Percentiles rank a stretch among this genome's conserved stretches.
Conservation (phyloP, 2,113 vertebrate species). For the Calidris pugnax region DNA sequence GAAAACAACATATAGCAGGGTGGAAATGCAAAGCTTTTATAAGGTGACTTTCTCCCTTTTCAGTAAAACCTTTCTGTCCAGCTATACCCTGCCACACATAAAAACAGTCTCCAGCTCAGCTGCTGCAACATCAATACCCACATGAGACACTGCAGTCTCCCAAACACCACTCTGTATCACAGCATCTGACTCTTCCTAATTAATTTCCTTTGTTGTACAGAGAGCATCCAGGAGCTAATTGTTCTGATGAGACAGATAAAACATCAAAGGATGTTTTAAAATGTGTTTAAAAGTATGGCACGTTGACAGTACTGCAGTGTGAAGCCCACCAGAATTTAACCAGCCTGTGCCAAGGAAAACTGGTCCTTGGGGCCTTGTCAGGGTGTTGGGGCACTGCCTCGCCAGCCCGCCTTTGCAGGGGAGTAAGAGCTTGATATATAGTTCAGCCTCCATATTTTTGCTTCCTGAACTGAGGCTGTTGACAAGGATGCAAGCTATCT, state of each 20-base stretch:
- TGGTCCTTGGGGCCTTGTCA: not conserved
- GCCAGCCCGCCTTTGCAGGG: not conserved
- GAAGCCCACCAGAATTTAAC: not conserved
- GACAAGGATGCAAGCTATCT: not conserved
- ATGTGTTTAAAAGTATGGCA: not conserved
- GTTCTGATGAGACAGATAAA: constrained; percentile 67
- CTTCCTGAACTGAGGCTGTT: not conserved
- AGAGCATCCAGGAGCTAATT: constrained; percentile 55
- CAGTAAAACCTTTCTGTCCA: not conserved
- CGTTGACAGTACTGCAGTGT: not conserved
- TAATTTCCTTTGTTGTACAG: constrained; percentile 60
- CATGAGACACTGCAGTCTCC: not conserved
- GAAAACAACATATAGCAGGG: not conserved
- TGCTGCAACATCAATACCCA: not conserved
- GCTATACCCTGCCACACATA: not conserved
- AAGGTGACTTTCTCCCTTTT: constrained; percentile 1
- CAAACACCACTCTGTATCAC: not conserved
- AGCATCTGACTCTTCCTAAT: constrained; percentile 61
- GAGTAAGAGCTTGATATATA: not conserved
- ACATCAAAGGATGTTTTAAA: constrained; percentile 11
- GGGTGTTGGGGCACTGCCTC: not conserved
- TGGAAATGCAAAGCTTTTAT: not conserved
- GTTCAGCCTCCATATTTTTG: not conserved
- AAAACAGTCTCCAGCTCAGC: not conserved
- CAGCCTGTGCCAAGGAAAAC: not conserved